phyloP scores from a whole-genome alignment of 2,797 vertebrate genomes.

The Amphiprion clarkii region DNA sequence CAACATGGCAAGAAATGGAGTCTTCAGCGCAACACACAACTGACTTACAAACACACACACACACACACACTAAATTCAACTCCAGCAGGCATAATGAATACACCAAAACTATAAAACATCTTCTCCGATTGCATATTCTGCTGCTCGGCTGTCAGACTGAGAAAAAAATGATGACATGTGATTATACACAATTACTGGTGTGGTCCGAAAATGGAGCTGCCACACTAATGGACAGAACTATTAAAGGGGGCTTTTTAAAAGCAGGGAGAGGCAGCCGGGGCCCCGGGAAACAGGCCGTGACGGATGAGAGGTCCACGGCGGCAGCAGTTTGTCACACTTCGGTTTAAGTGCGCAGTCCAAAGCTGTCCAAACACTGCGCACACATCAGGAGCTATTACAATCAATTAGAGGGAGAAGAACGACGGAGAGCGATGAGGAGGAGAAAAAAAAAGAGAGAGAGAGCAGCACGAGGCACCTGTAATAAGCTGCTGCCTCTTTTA shows the following conservation, averaged over 20 bases:
- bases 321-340: constrained; percentile 53
- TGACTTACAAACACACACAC: background rate
- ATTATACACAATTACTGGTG: constrained; percentile 7
- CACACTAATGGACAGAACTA: constrained; percentile 14
- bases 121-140: background rate
- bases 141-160: background rate
- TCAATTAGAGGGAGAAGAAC: constrained; percentile 44
- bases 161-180: background rate
- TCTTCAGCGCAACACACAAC: background rate
- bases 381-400: constrained; percentile 47
- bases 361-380: constrained; percentile 40
- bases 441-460: constrained; percentile 3
- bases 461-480: constrained; percentile 48
- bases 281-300: constrained; percentile 21
- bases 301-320: constrained; percentile 35
- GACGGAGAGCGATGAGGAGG: constrained; percentile 1
- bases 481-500: constrained; percentile 49
- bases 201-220: constrained; percentile 5
- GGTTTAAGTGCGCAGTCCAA: constrained; percentile 40
- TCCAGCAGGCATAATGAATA: background rate
- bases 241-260: constrained; percentile 14
- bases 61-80: background rate
- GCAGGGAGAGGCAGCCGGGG: background rate
- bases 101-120: background rate
- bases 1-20: constrained; percentile 8